phyloP scores from a whole-genome alignment of 2,797 vertebrate genomes.

The Hoplostethus mediterraneus region DNA sequence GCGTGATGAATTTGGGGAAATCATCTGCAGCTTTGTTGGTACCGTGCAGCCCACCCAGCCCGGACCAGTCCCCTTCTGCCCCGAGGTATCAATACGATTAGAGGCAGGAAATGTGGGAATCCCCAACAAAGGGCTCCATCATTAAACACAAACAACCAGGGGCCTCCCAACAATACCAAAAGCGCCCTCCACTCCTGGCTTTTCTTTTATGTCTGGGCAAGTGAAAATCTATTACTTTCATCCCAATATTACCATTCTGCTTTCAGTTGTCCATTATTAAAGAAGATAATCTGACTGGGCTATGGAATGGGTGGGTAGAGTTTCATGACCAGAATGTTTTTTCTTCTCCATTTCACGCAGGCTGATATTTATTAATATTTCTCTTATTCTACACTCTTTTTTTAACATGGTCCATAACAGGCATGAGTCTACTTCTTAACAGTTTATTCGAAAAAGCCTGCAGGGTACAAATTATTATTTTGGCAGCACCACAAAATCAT shows the following conservation, averaged over 20 bases:
- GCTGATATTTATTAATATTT: constrained; percentile 30
- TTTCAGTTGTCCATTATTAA: constrained; percentile 59
- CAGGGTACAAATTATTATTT: constrained; percentile 60
- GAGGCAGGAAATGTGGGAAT: constrained; percentile 85
- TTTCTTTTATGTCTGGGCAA: constrained; percentile 70
- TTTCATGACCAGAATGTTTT: constrained; percentile 34
- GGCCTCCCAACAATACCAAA: constrained; percentile 72
- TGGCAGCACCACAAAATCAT: constrained; percentile 52
- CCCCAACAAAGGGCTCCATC: constrained; percentile 80
- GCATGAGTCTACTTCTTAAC: not conserved
- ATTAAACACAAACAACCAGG: constrained; percentile 82
- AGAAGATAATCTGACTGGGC: constrained; percentile 52
- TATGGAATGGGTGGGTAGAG: constrained; percentile 21
- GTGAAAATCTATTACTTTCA: constrained; percentile 76
- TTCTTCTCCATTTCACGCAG: constrained; percentile 43
- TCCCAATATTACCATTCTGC: constrained; percentile 59
- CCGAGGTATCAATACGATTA: constrained; percentile 81
- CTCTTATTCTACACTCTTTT: not conserved
- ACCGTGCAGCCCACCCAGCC: constrained; percentile 82
- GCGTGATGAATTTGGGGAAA: constrained; percentile 85
- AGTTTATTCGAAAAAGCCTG: constrained; percentile 19
- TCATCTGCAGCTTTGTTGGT: constrained; percentile 82
- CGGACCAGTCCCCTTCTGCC: constrained; percentile 63
- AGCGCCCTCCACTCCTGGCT: constrained; percentile 54
- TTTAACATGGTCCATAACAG: not conserved